Conservation (phyloP, 2,797 vertebrate genomes). For the Serranus cabrilla region DNA sequence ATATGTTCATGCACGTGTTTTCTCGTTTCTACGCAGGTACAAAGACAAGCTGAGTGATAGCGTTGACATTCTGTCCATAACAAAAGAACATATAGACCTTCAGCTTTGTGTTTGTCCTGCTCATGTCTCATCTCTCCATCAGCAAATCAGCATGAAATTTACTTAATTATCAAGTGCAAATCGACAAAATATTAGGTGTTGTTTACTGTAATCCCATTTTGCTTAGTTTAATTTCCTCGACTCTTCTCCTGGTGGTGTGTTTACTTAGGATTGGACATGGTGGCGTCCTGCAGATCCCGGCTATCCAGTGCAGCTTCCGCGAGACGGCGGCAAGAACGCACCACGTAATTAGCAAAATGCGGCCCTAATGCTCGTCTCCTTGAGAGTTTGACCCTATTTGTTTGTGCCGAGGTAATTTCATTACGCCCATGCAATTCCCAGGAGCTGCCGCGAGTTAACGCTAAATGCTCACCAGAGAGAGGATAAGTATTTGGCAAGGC, state of each 20-base stretch:
- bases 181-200: slow-evolving; percentile 69
- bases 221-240: slow-evolving; percentile 53
- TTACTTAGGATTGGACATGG: slow-evolving; percentile 70
- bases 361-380: slow-evolving; percentile 85
- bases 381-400: slow-evolving; percentile 90
- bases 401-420: slow-evolving; percentile 89
- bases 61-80: background rate
- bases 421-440: slow-evolving; percentile 84
- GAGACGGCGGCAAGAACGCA: slow-evolving; percentile 59
- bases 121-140: slow-evolving; percentile 42
- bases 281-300: slow-evolving; percentile 59
- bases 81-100: background rate
- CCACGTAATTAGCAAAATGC: slow-evolving; percentile 80
- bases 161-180: slow-evolving; percentile 71
- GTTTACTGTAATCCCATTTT: slow-evolving; percentile 71
- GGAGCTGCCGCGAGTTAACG: slow-evolving; percentile 83
- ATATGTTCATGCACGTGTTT: slow-evolving; percentile 10
- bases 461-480: slow-evolving; percentile 87
- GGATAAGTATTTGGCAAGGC: slow-evolving; percentile 86
- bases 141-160: slow-evolving; percentile 67
- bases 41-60: background rate
- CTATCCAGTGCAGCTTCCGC: slow-evolving; percentile 47
- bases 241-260: slow-evolving; percentile 55
- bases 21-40: slow-evolving; percentile 47
- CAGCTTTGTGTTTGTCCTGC: slow-evolving; percentile 20